A percentile compares a stretch with the other conserved stretches of the same genome.
phyloP scores from a whole-genome alignment of 2,797 vertebrate genomes.

The Typhlichthys subterraneus region DNA sequence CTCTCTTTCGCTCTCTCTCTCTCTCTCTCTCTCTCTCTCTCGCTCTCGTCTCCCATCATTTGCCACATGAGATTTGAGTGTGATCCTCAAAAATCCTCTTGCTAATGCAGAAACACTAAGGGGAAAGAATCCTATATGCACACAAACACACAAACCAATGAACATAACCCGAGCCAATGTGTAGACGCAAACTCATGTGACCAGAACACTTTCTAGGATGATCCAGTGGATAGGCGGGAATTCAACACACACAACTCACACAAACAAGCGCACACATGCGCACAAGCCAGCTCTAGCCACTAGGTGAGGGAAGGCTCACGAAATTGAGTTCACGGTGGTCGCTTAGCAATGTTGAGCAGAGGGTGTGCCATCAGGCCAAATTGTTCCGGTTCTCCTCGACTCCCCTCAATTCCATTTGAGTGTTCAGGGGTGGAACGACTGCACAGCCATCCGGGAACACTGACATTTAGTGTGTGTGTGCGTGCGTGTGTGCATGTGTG shows the following conservation, averaged over 20 bases:
- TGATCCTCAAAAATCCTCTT: constrained; percentile 61
- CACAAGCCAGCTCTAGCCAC: constrained; percentile 49
- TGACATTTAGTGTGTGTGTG: constrained; percentile 66
- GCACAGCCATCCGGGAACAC: constrained; percentile 61
- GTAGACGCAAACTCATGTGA: constrained; percentile 51
- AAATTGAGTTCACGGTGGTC: constrained; percentile 79
- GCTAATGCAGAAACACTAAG: constrained; percentile 57
- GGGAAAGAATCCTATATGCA: constrained; percentile 44
- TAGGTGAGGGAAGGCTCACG: constrained; percentile 72
- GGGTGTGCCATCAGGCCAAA: constrained; percentile 77
- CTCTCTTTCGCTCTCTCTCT: too few relatives aligned
- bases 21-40: too few relatives aligned
- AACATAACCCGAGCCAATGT: constrained; percentile 13
- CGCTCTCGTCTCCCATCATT: too few relatives aligned
- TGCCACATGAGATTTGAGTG: constrained; percentile 53
- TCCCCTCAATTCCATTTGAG: constrained; percentile 76
- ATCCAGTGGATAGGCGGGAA: constrained; percentile 58
- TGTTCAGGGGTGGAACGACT: constrained; percentile 71
- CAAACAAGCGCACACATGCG: constrained; percentile 13
- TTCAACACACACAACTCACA: constrained; percentile 24
- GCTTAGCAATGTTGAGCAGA: constrained; percentile 77
- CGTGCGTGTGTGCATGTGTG: constrained; percentile 39
- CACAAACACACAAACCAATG: constrained; percentile 2
- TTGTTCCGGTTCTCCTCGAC: constrained; percentile 79
- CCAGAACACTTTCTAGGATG: constrained; percentile 65